Percentiles rank a stretch among this genome's conserved stretches.
phyloP scores from a whole-genome alignment of 2,888 invertebrate species.

The Eupelmus urozonus region DNA sequence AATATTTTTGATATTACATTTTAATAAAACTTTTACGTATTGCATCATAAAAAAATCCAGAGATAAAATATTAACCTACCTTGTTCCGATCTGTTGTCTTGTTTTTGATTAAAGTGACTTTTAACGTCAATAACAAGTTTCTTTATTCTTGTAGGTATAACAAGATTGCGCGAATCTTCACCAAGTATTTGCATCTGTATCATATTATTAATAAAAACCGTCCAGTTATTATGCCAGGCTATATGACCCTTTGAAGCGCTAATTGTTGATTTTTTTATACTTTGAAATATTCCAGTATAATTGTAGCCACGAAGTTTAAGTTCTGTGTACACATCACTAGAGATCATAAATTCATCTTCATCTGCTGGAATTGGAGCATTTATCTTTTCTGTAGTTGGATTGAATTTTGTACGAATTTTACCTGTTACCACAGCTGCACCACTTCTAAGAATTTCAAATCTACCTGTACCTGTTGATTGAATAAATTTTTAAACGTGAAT shows the following conservation, averaged over 20 bases:
- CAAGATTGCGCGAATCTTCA: conserved; percentile 77
- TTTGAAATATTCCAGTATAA: conserved; percentile 79
- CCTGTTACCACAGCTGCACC: conserved; percentile 86
- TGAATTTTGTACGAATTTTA: conserved; percentile 81
- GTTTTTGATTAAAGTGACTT: conserved; percentile 70
- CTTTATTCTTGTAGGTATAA: conserved; percentile 81
- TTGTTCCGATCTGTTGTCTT: conserved; percentile 60
- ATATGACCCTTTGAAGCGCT: conserved; percentile 74
- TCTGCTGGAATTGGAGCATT: conserved; percentile 13
- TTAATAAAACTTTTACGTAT: too few species aligned
- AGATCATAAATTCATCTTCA: conserved; percentile 63
- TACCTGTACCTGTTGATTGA: conserved; percentile 73
- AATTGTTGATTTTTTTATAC: conserved; percentile 78
- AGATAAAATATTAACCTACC: conserved; percentile 66
- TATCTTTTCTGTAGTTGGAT: conserved; percentile 72
- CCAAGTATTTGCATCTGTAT: conserved; percentile 81
- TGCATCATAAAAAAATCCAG: too few species aligned
- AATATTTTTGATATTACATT: too few species aligned
- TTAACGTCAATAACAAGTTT: conserved; percentile 80
- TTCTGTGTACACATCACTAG: conserved; percentile 77
- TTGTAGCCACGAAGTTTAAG: conserved; percentile 79
- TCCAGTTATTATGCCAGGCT: conserved; percentile 83
- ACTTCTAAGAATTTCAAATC: conserved; percentile 82
- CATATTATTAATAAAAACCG: conserved; percentile 84
- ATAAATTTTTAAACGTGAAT: background rate